Base-by-base conservation (phyloP, 2,888 invertebrate genomes). In the Rapana venosa region DNA sequence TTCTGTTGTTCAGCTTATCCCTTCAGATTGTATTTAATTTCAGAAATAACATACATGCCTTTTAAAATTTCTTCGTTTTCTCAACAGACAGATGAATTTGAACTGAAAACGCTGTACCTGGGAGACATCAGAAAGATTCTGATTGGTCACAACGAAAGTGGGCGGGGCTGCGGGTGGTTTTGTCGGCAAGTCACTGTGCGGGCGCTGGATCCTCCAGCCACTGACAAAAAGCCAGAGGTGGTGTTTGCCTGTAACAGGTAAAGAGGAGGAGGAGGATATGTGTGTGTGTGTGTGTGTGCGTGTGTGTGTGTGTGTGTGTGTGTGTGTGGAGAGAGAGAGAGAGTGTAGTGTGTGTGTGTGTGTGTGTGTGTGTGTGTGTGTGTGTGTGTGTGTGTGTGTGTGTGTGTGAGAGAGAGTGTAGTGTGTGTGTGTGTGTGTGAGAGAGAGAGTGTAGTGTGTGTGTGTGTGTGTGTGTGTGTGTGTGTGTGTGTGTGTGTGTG, bases 151-250 rank as follows among this genome's bases (percentile, higher is more conserved):
- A 92, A 92, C 90, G 91, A 91, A 84, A 91, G 90, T 56, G 95
- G 95, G 8, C 91, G 94, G 77, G 95, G 95, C 77, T 91, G 91
- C 87, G 95, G 95, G 15, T 95, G 95, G 95, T 93, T 92, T 90
- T 94, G 94, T 92, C 94, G 94, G 56, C 90, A 92, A 30, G 93
- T 94, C n/a, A 91, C 92, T 26, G 92, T 95, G 22, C 87, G 61
- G n/a, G 77, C 84, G 20, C 81, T 77, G 36, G 56, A 87, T 36
- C 85, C 87, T 79, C 88, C 87, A 22, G 88, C 58, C 92, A 93
- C 87, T 92, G 94, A 30, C 91, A 93, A 88, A 91, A 93, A 77
- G 90, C 92, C 88, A 81, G 92, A 94, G 30, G 93, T 93, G 35
- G 89, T 94, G 13, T 95, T 95, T 92, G 92, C 92, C 15, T 94